Conservation (phyloP, 1,140 invertebrate species). For the Drosophila ficusphila region DNA sequence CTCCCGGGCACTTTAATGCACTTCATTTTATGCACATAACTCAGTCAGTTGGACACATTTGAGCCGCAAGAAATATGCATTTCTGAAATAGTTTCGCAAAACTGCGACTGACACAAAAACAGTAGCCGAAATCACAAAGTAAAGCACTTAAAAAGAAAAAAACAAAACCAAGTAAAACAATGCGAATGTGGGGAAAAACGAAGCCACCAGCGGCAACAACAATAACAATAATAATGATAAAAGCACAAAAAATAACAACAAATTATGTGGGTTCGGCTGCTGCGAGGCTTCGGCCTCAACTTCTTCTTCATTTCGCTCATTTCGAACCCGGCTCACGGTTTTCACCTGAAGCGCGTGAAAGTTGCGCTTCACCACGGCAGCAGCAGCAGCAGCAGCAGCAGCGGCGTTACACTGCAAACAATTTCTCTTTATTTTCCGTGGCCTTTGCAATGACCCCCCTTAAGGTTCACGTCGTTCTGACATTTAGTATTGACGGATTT, state of each 20-base stretch:
- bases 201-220: not conserved
- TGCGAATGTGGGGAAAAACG: constrained; percentile 22
- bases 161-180: constrained; percentile 30
- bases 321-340: constrained; percentile 67
- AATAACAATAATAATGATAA: constrained; percentile 4
- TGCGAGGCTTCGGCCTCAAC: constrained; percentile 22
- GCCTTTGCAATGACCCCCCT: not conserved
- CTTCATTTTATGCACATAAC: constrained; percentile 25
- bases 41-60: constrained; percentile 39
- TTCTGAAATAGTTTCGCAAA: constrained; percentile 50
- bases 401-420: constrained; percentile 19
- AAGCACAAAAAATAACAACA: constrained; percentile 4
- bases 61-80: constrained; percentile 41
- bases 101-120: constrained; percentile 27
- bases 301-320: constrained; percentile 53
- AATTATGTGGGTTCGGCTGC: constrained; percentile 24
- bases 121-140: constrained; percentile 34
- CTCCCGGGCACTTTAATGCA: not conserved
- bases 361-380: constrained; percentile 64
- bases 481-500: no score
- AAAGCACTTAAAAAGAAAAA: constrained; percentile 43
- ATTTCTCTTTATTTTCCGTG: not conserved
- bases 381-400: constrained; percentile 26
- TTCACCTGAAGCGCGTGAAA: constrained; percentile 78
- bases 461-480: not conserved